A percentile compares a stretch with the other conserved stretches of the same genome.
Evolutionary conservation across 92 coral and sea anemone species (phyloP).

Genomic region (Zoanthus sociatus): DNA sequence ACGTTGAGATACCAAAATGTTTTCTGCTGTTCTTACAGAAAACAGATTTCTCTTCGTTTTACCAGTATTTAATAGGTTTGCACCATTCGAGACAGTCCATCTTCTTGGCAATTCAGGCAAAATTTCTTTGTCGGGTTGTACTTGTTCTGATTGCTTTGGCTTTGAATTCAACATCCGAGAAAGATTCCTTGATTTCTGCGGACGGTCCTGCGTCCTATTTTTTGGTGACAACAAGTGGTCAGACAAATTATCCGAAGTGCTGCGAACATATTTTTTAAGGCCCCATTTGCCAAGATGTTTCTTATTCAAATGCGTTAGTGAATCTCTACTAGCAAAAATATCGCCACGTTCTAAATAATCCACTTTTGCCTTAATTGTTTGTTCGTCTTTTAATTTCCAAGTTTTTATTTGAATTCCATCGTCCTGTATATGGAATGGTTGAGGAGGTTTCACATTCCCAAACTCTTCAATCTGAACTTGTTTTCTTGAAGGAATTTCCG

Average conservation of each 20-base stretch:
- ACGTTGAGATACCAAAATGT: neutral
- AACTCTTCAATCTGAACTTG: neutral
- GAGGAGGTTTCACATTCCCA: neutral
- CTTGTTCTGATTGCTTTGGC: neutral
- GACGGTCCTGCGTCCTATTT: neutral
- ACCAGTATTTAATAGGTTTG: neutral
- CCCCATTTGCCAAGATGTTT: neutral
- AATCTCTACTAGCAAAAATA: neutral
- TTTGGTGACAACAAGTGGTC: neutral
- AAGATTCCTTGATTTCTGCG: neutral
- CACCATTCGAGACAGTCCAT: neutral
- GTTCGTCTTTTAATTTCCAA: neutral
- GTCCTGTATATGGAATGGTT: neutral
- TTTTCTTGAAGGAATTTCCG: neutral
- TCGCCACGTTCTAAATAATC: neutral
- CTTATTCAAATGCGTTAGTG: neutral
- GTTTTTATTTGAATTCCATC: conserved; percentile 3
- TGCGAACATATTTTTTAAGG: neutral
- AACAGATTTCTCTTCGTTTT: neutral
- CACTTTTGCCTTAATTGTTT: neutral
- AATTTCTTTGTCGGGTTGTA: neutral
- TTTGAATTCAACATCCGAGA: neutral
- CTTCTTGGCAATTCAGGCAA: neutral
- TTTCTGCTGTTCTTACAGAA: neutral
- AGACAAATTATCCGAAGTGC: neutral